Evolutionary conservation across 1,140 invertebrate genomes (phyloP), one percentile per base, ranked within the genome.

Genomic region (Saccostrea cuccullata): DNA sequence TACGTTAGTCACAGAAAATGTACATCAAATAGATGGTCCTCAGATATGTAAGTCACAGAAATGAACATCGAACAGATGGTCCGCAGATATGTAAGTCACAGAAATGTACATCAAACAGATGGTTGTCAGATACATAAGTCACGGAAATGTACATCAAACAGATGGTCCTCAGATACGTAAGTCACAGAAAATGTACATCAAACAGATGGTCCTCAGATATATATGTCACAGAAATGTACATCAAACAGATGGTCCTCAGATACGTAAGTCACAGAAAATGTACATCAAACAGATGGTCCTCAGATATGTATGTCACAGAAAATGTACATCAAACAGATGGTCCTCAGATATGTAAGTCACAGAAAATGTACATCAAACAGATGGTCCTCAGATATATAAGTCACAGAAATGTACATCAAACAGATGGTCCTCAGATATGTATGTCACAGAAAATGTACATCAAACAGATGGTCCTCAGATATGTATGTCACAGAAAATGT

Each of bases 231-330:
- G 90, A 91, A 67, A 84, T 92, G 58, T 94, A 94, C 89, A 94
- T 94, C 82, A 86, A 67, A 30, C 91, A 94, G 89, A 94, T 94
- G 91, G 91, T 94, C 17, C 86, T 89, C 9, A 88, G 91, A 87
- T 93, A 89, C 89, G 92, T 94, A 36, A 36, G 30, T 36, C 30
- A 36, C 30, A 36, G 88, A n/a, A 91, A 67, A 84, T 92, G 58
- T 94, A 94, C 89, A 94, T 94, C 82, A 86, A 67, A 30, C 91
- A 94, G 89, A 94, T 94, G 91, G 91, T 94, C 17, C 86, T 89
- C 9, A 88, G 90, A 87, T 93, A 89, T 89, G 92, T 94, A 36
- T 1, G 30, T 36, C 30, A 36, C 30, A 94, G 90, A 88, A 91
- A 67, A 84, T 92, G 58, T 94, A 94, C 89, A 94, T 94, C 82